Percentiles rank a stretch among this genome's conserved stretches.
phyloP scores from a whole-genome alignment of 2,113 vertebrate genomes.

The Dromiciops gliroides region DNA sequence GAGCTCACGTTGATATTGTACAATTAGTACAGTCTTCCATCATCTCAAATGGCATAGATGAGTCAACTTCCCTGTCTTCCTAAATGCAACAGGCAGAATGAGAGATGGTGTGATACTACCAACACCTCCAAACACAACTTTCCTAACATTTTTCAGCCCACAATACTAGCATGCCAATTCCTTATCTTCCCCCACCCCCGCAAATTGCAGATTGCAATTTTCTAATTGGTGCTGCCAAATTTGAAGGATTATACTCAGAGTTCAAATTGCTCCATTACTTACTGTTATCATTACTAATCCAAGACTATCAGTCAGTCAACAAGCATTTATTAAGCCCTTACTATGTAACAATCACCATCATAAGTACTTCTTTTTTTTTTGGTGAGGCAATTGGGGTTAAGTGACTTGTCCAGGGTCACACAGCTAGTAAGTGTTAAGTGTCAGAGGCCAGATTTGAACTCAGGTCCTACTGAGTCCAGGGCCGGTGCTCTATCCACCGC shows the following conservation, averaged over 20 bases:
- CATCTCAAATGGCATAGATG: slow-evolving; percentile 11
- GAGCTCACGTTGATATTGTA: background rate
- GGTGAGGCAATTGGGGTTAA: no score
- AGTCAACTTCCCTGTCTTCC: background rate
- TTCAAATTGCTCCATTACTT: slow-evolving; percentile 35
- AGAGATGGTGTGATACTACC: background rate
- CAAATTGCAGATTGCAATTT: slow-evolving; percentile 26
- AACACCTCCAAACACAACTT: background rate
- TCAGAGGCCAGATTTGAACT: no score
- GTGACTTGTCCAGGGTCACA: no score
- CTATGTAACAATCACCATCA: background rate
- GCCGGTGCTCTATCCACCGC: no score
- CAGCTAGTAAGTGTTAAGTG: no score
- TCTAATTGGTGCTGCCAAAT: slow-evolving; percentile 21
- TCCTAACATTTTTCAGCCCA: background rate
- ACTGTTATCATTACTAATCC: slow-evolving; percentile 17
- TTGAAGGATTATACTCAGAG: slow-evolving; percentile 17
- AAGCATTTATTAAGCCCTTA: background rate
- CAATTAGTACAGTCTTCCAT: slow-evolving; percentile 23
- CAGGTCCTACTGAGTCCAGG: no score
- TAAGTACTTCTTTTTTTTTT: background rate
- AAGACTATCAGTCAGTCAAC: background rate
- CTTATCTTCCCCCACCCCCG: background rate
- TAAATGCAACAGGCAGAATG: background rate
- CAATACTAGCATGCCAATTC: background rate